Evolutionary conservation across 2,888 invertebrate genomes (phyloP), one percentile per base, ranked within the genome.

Genomic region (Phortica magna): DNA sequence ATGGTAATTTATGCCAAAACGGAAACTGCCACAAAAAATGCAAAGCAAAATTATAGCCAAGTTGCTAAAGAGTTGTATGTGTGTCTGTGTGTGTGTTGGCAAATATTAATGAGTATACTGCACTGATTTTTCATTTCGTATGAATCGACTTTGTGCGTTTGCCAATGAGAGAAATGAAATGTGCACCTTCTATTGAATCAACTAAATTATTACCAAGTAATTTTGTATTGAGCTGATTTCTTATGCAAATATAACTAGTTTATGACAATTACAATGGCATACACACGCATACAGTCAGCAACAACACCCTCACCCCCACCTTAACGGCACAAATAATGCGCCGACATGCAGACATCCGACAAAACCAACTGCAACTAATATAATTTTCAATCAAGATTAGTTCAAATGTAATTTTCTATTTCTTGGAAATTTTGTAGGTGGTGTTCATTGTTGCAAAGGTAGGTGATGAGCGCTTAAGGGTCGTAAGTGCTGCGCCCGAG

Each of bases 311-410:
- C 7, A 5, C 19, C 7, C 1, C 31, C 41, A 39, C 12, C n/a
- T n/a, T n/a, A n/a, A n/a, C n/a, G n/a, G n/a, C n/a, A 39, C 39
- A 9, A 39, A 41, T 0, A 0, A 14, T 48, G 43, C 43, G 68
- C 17, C 7, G 55, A 80, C 85, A 81, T 77, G 80, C 80, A 80
- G 77, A 73, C 80, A 77, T 77, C 76, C 81, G 78, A 79, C 76
- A 48, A 64, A 78, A 78, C 77, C 10, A 48, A 48, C 48, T 48
- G 10, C 10, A 48, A 61, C 19, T 61, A 83, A 82, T 80, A 77
- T 79, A 81, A 78, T 80, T 81, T 81, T 79, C 80, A 82, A 83
- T 84, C 80, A 81, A 82, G 85, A 84, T 85, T 81, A 83, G 83
- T 82, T 83, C 79, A 79, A 85, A 83, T 83, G 80, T 80, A 83